phyloP scores from a whole-genome alignment of 2,113 vertebrate species.

The Serranochromis macrocephalus region DNA sequence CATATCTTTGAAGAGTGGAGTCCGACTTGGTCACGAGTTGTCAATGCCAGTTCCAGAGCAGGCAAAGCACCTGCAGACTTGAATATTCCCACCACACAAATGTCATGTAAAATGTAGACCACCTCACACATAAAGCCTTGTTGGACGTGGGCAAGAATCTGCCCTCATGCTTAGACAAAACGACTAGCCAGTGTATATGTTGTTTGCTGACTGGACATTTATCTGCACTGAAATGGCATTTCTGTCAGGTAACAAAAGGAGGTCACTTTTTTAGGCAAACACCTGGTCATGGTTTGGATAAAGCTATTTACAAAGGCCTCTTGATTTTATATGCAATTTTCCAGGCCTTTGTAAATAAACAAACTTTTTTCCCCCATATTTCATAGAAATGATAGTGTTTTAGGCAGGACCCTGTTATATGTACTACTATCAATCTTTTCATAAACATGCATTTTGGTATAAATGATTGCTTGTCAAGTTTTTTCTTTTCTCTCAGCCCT shows the following conservation, averaged over 20 bases:
- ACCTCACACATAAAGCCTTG: not conserved
- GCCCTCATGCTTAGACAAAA: not conserved
- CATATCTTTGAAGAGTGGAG: not conserved
- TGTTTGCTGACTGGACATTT: not conserved
- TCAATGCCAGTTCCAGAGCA: not conserved
- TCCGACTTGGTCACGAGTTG: not conserved
- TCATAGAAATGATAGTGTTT: not conserved
- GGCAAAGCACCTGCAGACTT: not conserved
- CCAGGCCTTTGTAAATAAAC: not conserved
- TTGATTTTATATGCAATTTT: not conserved
- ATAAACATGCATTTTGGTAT: not conserved
- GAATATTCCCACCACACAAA: not conserved
- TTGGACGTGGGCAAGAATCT: not conserved
- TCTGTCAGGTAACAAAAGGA: not conserved
- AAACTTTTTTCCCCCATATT: fast-evolving
- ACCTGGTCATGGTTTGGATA: not conserved
- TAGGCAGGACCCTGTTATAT: not conserved
- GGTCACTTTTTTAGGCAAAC: not conserved
- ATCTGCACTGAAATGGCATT: not conserved
- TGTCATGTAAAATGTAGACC: not conserved
- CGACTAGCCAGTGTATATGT: not conserved
- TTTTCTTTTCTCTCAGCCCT: not conserved
- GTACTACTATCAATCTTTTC: not conserved
- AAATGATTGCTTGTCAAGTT: slow-evolving; percentile 1
- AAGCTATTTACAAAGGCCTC: not conserved